Evolutionary conservation across 2,888 invertebrate species (phyloP), one percentile per base, ranked within the genome.

Genomic region (Rapana venosa): DNA sequence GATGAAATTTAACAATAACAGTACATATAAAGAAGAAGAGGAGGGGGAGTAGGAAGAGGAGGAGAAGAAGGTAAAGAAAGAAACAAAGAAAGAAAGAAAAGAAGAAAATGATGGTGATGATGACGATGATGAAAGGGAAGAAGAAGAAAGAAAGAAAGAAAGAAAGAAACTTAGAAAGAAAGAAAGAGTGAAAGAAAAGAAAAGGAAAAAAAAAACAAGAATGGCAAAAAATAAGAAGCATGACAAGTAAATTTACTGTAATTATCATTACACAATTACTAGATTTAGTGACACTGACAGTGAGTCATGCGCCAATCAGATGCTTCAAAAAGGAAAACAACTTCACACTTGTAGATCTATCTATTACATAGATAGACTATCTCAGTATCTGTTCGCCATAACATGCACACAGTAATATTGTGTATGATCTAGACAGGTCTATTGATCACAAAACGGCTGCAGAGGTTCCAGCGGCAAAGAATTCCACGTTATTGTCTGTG

Each of bases 381-480:
- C 8, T 8, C n/a, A n/a, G n/a, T 47, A 47, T 47, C 47, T 47
- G 47, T 47, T 47, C 47, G 8, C 47, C 47, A 47, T 47, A 47
- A 47, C 47, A 47, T 47, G 47, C 47, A 47, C 47, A 47, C 8
- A n/a, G n/a, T n/a, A n/a, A n/a, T 47, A 47, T 47, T 5, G 47
- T 5, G 4, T 47, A 47, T 47, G 47, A 47, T n/a, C 47, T 47
- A 47, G 47, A 47, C 47, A 47, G 47, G 8, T 8, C 47, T 47
- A 47, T n/a, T n/a, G 26, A 87, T 92, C 92, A 94, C 61, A 94
- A 91, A 30, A 95, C 95, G 77, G 95, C 95, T 36, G 94, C 92
- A 47, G 95, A 95, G 92, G 94, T 93, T 79, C 95, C 95, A 47
- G 93, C 90, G 79, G 95, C 95, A 93, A 95, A 94, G 58, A 95